Conservation (phyloP, 92 coral and sea anemone species). For the Blastomussa wellsi region DNA sequence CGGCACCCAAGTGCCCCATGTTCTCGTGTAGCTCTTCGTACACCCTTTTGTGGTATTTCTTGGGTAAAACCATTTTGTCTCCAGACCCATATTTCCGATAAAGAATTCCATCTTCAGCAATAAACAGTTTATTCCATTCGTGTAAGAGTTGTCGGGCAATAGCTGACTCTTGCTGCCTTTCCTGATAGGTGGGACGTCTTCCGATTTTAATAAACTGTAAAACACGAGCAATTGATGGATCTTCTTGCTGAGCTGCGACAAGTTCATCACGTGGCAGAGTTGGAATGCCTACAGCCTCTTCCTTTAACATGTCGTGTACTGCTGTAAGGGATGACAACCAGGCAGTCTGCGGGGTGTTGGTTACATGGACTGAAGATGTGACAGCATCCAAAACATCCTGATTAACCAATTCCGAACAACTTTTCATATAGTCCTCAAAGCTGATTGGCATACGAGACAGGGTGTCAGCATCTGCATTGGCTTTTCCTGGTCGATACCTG, state of each 20-base stretch:
- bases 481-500: no score
- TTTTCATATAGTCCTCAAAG: slow-evolving; percentile 32
- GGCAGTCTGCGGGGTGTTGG: not conserved
- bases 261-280: slow-evolving; percentile 12
- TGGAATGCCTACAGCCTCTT: slow-evolving; percentile 10
- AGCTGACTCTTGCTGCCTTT: slow-evolving; percentile 6
- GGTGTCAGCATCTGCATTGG: no score
- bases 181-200: slow-evolving; percentile 16
- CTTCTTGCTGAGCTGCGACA: slow-evolving; percentile 20
- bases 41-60: no score
- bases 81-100: slow-evolving; percentile 8
- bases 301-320: slow-evolving; percentile 1
- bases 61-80: not conserved
- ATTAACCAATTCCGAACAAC: slow-evolving; percentile 13
- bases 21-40: slow-evolving; percentile 27
- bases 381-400: slow-evolving; percentile 31
- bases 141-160: slow-evolving; percentile 19
- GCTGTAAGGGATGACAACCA: slow-evolving; percentile 26
- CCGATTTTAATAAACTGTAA: slow-evolving; percentile 2
- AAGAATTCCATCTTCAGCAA: slow-evolving; percentile 16
- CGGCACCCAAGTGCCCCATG: slow-evolving; percentile 28
- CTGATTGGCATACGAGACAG: slow-evolving; percentile 42
- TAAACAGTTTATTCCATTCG: slow-evolving; percentile 14
- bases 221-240: slow-evolving; percentile 17
- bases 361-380: not conserved